Evolutionary conservation across 2,797 vertebrate species (phyloP).

Genomic region (Hemibagrus guttatus): DNA sequence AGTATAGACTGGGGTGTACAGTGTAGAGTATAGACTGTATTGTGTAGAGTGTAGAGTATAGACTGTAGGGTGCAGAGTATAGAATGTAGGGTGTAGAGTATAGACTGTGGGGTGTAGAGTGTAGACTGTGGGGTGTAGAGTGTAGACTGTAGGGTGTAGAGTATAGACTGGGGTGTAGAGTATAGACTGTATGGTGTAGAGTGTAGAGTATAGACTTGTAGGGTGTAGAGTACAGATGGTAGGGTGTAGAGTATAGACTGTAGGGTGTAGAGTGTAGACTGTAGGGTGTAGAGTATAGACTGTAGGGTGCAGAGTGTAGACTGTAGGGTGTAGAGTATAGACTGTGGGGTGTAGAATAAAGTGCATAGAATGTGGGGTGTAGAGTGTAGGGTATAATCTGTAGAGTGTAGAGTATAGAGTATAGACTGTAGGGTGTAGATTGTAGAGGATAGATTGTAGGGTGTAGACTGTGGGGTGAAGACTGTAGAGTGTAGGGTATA

Average conservation of each 20-base stretch:
- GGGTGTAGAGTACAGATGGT: background rate
- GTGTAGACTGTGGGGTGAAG: background rate
- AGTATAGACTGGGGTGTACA: background rate
- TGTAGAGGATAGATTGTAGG: background rate
- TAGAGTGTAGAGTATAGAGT: background rate
- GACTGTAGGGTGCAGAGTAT: background rate
- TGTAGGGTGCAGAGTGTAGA: background rate
- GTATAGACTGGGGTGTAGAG: no score
- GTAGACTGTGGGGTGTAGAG: background rate
- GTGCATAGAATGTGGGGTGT: background rate
- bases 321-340: background rate
- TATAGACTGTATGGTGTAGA: no score
- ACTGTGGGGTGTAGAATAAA: background rate
- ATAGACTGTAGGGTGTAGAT: background rate
- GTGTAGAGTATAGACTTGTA: background rate
- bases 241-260: background rate
- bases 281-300: background rate
- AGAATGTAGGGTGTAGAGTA: background rate
- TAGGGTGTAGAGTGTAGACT: background rate
- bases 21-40: background rate
- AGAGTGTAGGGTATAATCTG: background rate
- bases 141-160: background rate
- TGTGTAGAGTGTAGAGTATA: background rate
- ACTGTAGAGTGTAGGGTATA: background rate
- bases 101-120: background rate